Conservation (phyloP, 2,113 vertebrate species). For the Balaeniceps rex region DNA sequence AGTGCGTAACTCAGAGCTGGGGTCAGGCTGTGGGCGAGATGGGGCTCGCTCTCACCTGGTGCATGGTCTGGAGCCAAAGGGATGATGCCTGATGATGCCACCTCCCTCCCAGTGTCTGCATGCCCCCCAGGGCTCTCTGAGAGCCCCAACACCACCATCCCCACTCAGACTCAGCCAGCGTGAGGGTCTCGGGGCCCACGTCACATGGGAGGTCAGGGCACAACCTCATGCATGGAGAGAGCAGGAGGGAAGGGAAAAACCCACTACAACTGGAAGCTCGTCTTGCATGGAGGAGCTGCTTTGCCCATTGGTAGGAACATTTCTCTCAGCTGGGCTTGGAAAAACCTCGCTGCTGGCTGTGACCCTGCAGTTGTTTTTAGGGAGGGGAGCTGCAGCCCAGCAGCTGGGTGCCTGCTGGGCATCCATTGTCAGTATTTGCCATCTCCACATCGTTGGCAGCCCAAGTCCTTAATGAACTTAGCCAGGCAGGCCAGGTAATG, state of each 20-base stretch:
- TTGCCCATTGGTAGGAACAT: background rate
- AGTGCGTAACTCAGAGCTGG: too few species aligned
- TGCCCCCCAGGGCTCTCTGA: background rate
- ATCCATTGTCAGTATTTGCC: background rate
- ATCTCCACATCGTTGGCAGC: background rate
- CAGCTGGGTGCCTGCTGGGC: background rate
- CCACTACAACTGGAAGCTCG: background rate
- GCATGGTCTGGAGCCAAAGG: rapidly evolving
- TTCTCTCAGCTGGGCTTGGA: background rate
- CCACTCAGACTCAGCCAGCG: background rate
- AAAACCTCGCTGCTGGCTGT: background rate
- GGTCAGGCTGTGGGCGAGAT: background rate
- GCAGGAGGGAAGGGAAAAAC: too few species aligned
- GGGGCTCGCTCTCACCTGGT: background rate
- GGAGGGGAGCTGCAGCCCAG: background rate
- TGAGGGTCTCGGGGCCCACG: background rate
- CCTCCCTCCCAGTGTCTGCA: rapidly evolving
- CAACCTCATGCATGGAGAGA: background rate
- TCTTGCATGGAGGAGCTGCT: background rate
- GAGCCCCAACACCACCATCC: background rate
- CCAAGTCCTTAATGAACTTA: background rate
- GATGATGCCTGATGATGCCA: background rate
- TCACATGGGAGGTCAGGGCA: rapidly evolving
- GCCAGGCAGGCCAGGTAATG: background rate
- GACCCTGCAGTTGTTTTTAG: background rate